A percentile compares a stretch with the other conserved stretches of the same genome.
These are phyloP conservation scores for Gambusia affinis DNA, from an alignment of 2,113 vertebrate species.

Conservation along the genomic window DNA sequence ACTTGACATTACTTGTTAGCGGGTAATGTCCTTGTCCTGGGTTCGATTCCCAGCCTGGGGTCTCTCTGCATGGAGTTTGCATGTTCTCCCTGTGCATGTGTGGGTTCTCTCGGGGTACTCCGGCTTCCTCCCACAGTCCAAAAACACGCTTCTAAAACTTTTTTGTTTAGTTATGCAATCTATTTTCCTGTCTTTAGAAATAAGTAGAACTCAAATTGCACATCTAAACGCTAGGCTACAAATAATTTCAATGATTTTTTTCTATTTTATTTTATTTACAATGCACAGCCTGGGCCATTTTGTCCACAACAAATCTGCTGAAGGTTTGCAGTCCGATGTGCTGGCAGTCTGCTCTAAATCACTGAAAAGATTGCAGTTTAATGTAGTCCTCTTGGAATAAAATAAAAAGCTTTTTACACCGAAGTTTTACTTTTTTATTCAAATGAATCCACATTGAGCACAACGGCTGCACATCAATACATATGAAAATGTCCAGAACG, in stretches of 20 bases:
- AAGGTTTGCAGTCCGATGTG: constrained; percentile 35
- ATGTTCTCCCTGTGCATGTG: too few species aligned
- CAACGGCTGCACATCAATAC: constrained; percentile 51
- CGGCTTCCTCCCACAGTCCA: too few species aligned
- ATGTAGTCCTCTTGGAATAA: constrained; percentile 25
- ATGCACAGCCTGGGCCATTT: constrained; percentile 41
- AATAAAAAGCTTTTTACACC: constrained; percentile 40
- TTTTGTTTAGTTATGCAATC: constrained; percentile 2
- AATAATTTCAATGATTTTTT: constrained; percentile 28
- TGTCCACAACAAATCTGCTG: constrained; percentile 24
- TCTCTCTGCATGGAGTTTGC: too few species aligned
- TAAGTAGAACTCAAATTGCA: constrained; percentile 15
- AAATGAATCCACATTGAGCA: constrained; percentile 49
- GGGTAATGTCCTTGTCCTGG: too few species aligned
- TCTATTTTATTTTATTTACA: constrained; percentile 57
- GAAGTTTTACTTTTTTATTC: constrained; percentile 33
- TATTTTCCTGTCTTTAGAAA: background rate
- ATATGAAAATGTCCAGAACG: constrained; percentile 41
- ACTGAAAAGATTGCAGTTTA: constrained; percentile 6
- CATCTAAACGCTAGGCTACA: constrained; percentile 1
- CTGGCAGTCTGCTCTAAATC: constrained; percentile 35
- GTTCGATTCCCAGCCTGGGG: too few species aligned
- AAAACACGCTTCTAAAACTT: too few species aligned
- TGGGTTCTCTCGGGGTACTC: too few species aligned
- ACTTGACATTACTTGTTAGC: too few species aligned